Evolutionary conservation across 2,113 vertebrate genomes (phyloP), one percentile per base, ranked within the genome.

Genomic region (Ramphastos sulfuratus): DNA sequence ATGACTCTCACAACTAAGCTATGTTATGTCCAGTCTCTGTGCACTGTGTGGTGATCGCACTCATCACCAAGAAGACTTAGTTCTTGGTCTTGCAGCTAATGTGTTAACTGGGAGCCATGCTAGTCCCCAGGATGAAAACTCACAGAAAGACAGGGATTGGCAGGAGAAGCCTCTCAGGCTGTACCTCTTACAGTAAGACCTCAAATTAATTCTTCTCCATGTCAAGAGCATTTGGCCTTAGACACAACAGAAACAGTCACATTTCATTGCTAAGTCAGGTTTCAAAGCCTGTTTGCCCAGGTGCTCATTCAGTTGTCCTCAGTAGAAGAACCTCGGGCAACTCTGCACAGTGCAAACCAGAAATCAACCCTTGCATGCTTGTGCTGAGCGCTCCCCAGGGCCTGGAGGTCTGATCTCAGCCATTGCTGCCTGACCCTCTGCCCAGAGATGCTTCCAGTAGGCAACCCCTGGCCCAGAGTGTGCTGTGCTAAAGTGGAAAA

Each of bases 171-270:
- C 88, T 95, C 88, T 85, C 58, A 25, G 96, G 82, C 88, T 67
- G 76, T 10, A 73, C 37, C 73, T 88, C 42, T 44, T 86, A 31
- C 33, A 48, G 65, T 77, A 77, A 93, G 83, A 83, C 25, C 88
- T 92, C 82, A 69, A 10, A 92, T 96, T 88, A 92, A 88, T 93
- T 96, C 85, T 93, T 44, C 42, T 90, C 72, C n/a, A 15, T 72
- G 93, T 96, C 95, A 93, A 83, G 92, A 93, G 76, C n/a, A 16
- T 96, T 96, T 95, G 96, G 90, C 88, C 85, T 93, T 64, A 71
- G 88, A 87, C 20, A 7, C 79, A 78, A 33, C 58, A 39, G 82
- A 91, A 35, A 21, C 72, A 90, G 88, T 96, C 92, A 69, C 88
- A 54, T 94, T 87, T 94, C 92, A 75, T 93, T 95, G 96, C 58